A percentile compares a stretch with the other conserved stretches of the same genome.
phyloP scores from a whole-genome alignment of 2,113 vertebrate species.

The Leptodactylus fuscus region DNA sequence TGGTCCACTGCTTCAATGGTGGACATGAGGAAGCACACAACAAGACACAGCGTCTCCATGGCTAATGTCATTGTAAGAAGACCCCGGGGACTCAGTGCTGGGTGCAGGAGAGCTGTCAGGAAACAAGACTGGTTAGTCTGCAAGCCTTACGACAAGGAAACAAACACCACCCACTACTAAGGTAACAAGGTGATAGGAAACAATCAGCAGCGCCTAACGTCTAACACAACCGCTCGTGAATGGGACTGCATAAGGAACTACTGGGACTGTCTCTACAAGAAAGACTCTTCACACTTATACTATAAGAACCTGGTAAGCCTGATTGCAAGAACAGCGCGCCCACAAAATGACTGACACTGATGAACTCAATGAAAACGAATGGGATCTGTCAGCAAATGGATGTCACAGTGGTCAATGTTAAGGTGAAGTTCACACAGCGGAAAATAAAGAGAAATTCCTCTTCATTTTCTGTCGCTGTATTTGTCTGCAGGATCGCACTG shows the following conservation, averaged over 20 bases:
- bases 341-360: too few species aligned
- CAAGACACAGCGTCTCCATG: background rate
- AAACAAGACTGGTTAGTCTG: background rate
- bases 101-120: background rate
- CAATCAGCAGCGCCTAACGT: background rate
- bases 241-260: background rate
- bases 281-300: too few species aligned
- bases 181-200: constrained; percentile 13
- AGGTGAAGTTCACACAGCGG: too few species aligned
- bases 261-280: background rate
- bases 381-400: too few species aligned
- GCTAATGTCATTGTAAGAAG: background rate
- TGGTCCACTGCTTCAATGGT: constrained; percentile 38
- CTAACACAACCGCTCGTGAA: background rate
- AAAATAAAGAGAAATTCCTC: too few species aligned
- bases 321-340: too few species aligned
- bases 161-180: background rate
- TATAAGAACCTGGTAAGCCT: too few species aligned
- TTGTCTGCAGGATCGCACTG: too few species aligned
- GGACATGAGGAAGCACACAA: constrained; percentile 22
- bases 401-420: background rate
- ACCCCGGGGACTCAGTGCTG: background rate
- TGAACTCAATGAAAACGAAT: too few species aligned
- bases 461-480: too few species aligned
- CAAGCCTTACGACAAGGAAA: background rate